phyloP scores from a whole-genome alignment of 2,113 vertebrate species.

The Microtus montanus region DNA sequence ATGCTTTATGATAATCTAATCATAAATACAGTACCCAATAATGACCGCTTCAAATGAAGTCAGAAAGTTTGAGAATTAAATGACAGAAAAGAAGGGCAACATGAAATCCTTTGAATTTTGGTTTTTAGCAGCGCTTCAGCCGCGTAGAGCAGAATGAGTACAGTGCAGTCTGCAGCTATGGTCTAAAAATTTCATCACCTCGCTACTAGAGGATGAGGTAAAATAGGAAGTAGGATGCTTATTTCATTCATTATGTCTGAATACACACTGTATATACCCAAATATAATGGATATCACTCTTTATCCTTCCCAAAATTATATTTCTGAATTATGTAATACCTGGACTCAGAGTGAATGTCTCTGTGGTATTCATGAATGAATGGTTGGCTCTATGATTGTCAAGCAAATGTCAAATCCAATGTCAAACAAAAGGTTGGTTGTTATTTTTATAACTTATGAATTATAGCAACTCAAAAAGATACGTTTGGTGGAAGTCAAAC shows the following conservation, averaged over 20 bases:
- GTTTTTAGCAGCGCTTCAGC: slow-evolving; percentile 28
- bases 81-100: not conserved
- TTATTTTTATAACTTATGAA: not conserved
- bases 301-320: not conserved
- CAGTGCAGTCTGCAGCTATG: not conserved
- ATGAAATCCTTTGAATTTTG: slow-evolving; percentile 13
- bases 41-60: not conserved
- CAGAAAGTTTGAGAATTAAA: not conserved
- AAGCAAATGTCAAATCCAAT: not conserved
- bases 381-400: not conserved
- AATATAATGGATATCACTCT: not conserved
- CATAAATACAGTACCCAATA: not conserved
- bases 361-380: not conserved
- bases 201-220: not conserved
- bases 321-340: slow-evolving; percentile 3
- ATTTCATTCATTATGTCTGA: not conserved
- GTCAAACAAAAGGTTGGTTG: not conserved
- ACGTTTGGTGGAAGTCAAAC: not conserved
- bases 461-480: not conserved
- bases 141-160: not conserved
- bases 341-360: not conserved
- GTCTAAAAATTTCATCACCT: not conserved
- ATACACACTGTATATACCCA: too few species aligned
- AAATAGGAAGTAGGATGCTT: not conserved
- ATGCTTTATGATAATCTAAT: slow-evolving; percentile 1